Conservation (phyloP, 2,797 vertebrate genomes). For the Paedocypris micromegethes region DNA sequence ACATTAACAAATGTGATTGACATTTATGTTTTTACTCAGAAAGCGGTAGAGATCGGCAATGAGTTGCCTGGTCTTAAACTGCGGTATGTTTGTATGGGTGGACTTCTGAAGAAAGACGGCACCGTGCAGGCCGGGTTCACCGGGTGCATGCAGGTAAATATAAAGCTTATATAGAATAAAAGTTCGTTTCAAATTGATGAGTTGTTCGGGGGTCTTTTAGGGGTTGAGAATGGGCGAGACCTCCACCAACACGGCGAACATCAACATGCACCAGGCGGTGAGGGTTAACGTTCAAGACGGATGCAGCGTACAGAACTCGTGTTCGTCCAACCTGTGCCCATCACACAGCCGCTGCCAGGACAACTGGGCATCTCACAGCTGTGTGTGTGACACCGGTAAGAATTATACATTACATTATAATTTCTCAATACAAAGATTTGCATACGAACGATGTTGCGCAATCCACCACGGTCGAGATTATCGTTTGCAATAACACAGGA, state of each 20-base stretch:
- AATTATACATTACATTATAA: too few relatives aligned
- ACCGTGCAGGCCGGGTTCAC: conserved; percentile 71
- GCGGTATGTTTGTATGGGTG: conserved; percentile 73
- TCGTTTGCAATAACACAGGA: too few relatives aligned
- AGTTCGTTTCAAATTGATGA: not conserved
- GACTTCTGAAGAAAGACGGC: conserved; percentile 67
- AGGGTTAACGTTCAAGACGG: conserved; percentile 72
- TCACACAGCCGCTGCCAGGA: conserved; percentile 74
- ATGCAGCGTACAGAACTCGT: conserved; percentile 65
- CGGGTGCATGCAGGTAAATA: conserved; percentile 81
- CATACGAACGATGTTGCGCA: too few relatives aligned
- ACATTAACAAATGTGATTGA: too few relatives aligned
- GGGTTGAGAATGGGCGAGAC: conserved; percentile 85
- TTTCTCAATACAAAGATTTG: too few relatives aligned
- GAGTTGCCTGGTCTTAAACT: conserved; percentile 79
- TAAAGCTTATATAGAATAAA: not conserved
- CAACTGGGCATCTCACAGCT: conserved; percentile 73
- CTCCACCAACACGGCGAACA: conserved; percentile 70
- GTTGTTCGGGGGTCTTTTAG: conserved; percentile 49
- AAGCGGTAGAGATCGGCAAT: conserved; percentile 77
- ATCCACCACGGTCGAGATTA: too few relatives aligned
- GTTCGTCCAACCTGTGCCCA: conserved; percentile 71
- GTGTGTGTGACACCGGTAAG: conserved; percentile 77
- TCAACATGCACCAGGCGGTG: conserved; percentile 72
- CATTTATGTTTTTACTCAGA: conserved; percentile 52